Evolutionary conservation across 2,888 invertebrate genomes (phyloP), one percentile per base, ranked within the genome.

Genomic region (Chrysolina oricalcia): DNA sequence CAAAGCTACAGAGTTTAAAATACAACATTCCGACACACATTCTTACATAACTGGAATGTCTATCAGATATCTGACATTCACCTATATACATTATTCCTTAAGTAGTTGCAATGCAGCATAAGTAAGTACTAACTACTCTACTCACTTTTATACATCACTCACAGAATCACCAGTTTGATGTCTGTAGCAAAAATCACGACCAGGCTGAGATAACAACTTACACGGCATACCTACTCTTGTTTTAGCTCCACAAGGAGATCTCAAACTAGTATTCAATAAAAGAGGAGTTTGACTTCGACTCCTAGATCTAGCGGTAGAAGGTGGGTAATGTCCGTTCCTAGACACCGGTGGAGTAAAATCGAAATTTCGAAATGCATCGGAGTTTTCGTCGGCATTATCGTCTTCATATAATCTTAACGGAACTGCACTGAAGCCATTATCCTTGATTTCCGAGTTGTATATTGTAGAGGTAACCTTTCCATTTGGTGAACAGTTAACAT

Each of bases 151-250:
- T 27, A 67, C 6, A 27, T 48, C 19, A 41, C 62, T 77, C 56
- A 89, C 82, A 15, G 89, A 89, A 81, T 87, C 87, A 11, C 88
- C 89, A 21, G 74, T 80, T 78, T 87, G 86, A 83, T 89, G 89
- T 40, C 87, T 83, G 74, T 85, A 83, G 80, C 89, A 89, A 78
- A 77, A 88, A 78, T 88, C 87, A 56, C 87, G 80, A 27, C 89
- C 89, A 40, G 84, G 81, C 41, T 86, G 23, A 23, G 86, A 77
- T 11, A 80, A 80, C 67, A 88, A 76, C 80, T 87, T 89, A 76
- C 89, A 89, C 27, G 86, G 86, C 1, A 87, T 87, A 10, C 89
- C 89, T 64, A 84, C 70, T 70, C 88, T 81, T 27, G 89, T 89
- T 79, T 75, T 86, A 1, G 87, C 89, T 35, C 76, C 74, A 76